A percentile compares a stretch with the other conserved stretches of the same genome.
phyloP scores from a whole-genome alignment of 1,140 invertebrate species.

The Neodiprion virginianus region DNA sequence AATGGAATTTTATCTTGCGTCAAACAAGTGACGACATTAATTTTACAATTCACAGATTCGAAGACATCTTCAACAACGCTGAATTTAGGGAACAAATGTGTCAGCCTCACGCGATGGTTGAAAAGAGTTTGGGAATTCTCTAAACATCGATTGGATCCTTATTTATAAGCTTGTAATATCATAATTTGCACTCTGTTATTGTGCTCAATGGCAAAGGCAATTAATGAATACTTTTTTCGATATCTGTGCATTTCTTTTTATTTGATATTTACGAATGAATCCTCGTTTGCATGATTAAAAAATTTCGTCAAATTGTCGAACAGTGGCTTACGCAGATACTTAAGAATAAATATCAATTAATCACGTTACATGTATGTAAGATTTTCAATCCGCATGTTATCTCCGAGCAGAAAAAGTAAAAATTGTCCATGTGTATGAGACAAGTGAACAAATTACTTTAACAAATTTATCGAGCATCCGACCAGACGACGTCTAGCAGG shows the following conservation, averaged over 20 bases:
- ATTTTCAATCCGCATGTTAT: background rate
- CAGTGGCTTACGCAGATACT: background rate
- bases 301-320: background rate
- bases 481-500: constrained; percentile 64
- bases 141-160: constrained; percentile 50
- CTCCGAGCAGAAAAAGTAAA: too few species aligned
- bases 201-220: background rate
- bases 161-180: too few species aligned
- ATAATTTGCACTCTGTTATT: too few species aligned
- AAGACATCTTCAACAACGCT: constrained; percentile 79
- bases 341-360: constrained; percentile 1
- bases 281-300: background rate
- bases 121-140: constrained; percentile 75
- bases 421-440: too few species aligned
- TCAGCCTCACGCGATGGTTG: constrained; percentile 81
- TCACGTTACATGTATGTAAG: background rate
- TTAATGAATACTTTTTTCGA: constrained; percentile 16
- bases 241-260: background rate
- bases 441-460: too few species aligned
- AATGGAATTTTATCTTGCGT: too few species aligned
- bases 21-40: too few species aligned
- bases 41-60: constrained; percentile 61
- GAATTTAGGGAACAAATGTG: constrained; percentile 78
- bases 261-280: background rate
- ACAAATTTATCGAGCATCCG: constrained; percentile 23